Evolutionary conservation across 2,797 vertebrate species (phyloP), one percentile per base, ranked within the genome.

Genomic region (Peromyscus attwateri): DNA sequence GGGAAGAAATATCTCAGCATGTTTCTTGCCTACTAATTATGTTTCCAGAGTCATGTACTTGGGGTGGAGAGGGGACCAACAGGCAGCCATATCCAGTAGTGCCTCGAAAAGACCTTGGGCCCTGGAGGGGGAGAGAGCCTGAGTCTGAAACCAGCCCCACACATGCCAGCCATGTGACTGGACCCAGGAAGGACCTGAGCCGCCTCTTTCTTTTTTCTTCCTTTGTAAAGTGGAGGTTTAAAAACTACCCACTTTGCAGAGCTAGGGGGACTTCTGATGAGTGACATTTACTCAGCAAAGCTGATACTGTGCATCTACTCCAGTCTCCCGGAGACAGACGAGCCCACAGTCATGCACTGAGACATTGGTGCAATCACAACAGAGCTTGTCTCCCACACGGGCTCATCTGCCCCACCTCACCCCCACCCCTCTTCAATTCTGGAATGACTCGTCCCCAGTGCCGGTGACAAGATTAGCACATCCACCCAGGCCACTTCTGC

Each of bases 1-100:
- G 25, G 55, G 71, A 97, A 93, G 92, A 96, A 97, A 79, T 75
- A 66, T 76, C 81, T 79, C 55, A 4, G 84, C 60, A 64, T 37
- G 81, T 66, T 40, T 87, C 43, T 57, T 37, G 87, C 60, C 73
- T 82, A 46, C 73, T 37, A n/a, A 93, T 87, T 52, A 68, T 89
- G 43, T 73, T 89, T 95, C 87, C 46, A 79, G 66, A 92, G 31
- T 87, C 91, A 79, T 40, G 76, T 17, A 34, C 31, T 25, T 8
- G 23, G 25, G 75, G 75, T 49, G 5, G 34, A 60, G 76, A 87
- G 13, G 73, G 29, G 13, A 37, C 40, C 57, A 25, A 23, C 9
- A 71, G 79, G 73, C 55, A 77, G 43, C 55, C 52, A 55, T 16
- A 16, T 27, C 16, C 2, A 11, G 49, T 3, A n/a, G 29, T 34